Percentiles rank a stretch among this genome's conserved stretches.
These are phyloP conservation scores for Okamejei kenojei DNA, from an alignment of 2,797 vertebrate species.

Conservation along the genomic window DNA sequence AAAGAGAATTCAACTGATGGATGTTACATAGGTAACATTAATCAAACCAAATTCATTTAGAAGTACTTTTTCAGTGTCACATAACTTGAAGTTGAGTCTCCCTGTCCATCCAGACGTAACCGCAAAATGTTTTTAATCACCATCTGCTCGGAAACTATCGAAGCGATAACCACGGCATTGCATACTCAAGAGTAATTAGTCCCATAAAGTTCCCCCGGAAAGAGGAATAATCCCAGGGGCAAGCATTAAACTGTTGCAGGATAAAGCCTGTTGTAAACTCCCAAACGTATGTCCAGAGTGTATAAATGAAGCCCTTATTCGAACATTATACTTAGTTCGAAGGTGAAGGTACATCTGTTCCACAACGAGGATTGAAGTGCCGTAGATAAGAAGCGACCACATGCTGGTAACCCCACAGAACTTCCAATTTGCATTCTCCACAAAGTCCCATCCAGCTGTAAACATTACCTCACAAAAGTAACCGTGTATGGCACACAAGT, in stretches of 20 bases:
- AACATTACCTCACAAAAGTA: slow-evolving; percentile 67
- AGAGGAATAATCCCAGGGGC: slow-evolving; percentile 69
- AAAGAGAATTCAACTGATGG: neutral
- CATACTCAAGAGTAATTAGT: slow-evolving; percentile 67
- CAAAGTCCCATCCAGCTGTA: slow-evolving; percentile 60
- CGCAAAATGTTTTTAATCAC: slow-evolving; percentile 58
- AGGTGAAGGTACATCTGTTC: slow-evolving; percentile 55
- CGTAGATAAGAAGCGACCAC: slow-evolving; percentile 67
- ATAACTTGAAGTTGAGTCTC: neutral
- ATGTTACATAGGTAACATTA: neutral
- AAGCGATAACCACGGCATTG: slow-evolving; percentile 59
- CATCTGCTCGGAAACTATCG: slow-evolving; percentile 56
- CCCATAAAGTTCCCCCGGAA: slow-evolving; percentile 59
- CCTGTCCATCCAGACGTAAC: slow-evolving; percentile 45
- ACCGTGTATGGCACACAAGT: slow-evolving; percentile 66
- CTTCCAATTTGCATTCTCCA: slow-evolving; percentile 52
- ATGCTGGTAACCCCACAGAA: slow-evolving; percentile 63
- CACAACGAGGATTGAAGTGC: slow-evolving; percentile 58
- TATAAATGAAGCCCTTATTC: slow-evolving; percentile 55
- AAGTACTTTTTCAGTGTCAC: neutral
- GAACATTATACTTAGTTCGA: slow-evolving; percentile 47
- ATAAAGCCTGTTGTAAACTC: slow-evolving; percentile 63
- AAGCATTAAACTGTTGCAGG: slow-evolving; percentile 56
- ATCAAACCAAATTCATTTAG: neutral
- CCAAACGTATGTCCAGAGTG: slow-evolving; percentile 63